Base-by-base conservation (phyloP, 2,888 invertebrate species). In the Drosophila kuntzei region DNA sequence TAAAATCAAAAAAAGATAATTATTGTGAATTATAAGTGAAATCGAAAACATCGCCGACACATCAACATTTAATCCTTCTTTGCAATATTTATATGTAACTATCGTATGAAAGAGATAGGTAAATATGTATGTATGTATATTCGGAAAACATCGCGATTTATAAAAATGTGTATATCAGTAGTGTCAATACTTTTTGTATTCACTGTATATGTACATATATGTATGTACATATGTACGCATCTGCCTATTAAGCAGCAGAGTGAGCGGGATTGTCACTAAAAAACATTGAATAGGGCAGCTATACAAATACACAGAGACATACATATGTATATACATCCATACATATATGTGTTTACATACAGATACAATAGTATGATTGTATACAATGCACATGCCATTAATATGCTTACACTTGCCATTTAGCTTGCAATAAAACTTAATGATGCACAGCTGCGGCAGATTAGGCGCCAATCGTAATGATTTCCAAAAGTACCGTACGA, bases 391-490 rank as follows among this genome's bases (percentile, higher is more conserved):
- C 27, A 44, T 64, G 44, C 29, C 63, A 64, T 58, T 44, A 51
- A 44, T 50, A 46, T 51, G 59, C 49, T 44, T 37, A 51, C 59
- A 51, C 49, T 36, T 62, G 29, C 43, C 51, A 36, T 49, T 50
- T 43, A 34, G 41, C 49, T 25, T 57, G 63, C 36, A 43, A 63
- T 63, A 49, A 57, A 57, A 63, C 41, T 63, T 57, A 57, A 57
- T 63, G 57, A 60, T 41, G 49, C 61, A 61, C 66, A 61, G 55
- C 66, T 63, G 61, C 44, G 54, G 20, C 61, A 49, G 61, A 57
- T 63, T 57, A 63, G 57, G 49, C 49, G 63, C 36, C 63, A 49
- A 34, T 43, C 49, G 49, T 44, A 41, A 50, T 61, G 14, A 36
- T 36, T 51, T 60, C 57, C 41, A 36, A 53, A 61, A 66, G 14